These are phyloP conservation scores for Macaca fascicularis DNA, from an alignment of 2,113 vertebrate species.

Conservation along the genomic window T2T-MFA8v1.1 NC_088378.1:91692501-91693000, in stretches of 20 bases:
- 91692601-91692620: background rate
- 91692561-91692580: background rate
- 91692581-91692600: background rate
- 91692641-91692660: background rate
- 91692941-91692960: background rate
- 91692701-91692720: background rate
- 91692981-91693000: background rate
- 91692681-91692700: background rate
- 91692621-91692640: background rate
- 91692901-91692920: background rate
- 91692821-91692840: background rate
- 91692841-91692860: background rate
- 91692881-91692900: accelerated
- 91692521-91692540: background rate
- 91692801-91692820: background rate
- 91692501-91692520: background rate
- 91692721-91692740: background rate
- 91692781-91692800: background rate
- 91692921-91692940: background rate
- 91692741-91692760: background rate
- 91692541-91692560: background rate
- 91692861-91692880: background rate
- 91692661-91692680: background rate
- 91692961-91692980: background rate
- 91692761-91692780: background rate